Base-by-base conservation (phyloP, 2,113 vertebrate species). In the Elanoides forficatus region DNA sequence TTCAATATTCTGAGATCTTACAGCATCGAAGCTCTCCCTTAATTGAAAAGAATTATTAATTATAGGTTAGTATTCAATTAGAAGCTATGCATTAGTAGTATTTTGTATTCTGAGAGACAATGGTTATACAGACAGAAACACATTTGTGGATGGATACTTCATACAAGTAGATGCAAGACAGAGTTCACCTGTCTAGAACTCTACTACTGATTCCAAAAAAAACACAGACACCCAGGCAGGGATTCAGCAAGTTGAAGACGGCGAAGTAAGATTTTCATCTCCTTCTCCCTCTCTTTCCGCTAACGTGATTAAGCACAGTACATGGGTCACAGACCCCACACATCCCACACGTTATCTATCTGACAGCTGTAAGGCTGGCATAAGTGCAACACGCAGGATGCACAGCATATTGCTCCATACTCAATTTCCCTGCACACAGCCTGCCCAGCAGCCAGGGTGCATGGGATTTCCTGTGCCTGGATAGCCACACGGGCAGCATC, bases 11-110 rank as follows among this genome's bases (percentile, higher is more conserved):
- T 73, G 30, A 87, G 6, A 72, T 87, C 5, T 89, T 67, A 85
- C 26, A 38, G 29, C 76, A 84, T 55, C 7, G 5, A 87, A 79
- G 27, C 19, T 87, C 34, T 16, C 26, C 48, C 42, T 86, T 94
- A 74, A 79, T 48, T 91, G 43, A 92, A 91, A 94, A 86, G 42
- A 78, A 81, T 45, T 73, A 82, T 68, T 89, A 93, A 82, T 92
- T 93, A 76, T 23, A 82, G 78, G 13, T 94, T 79, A 66, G 18
- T 55, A 82, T 90, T 91, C 65, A 78, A 15, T 74, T 63, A 79
- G 56, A 84, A 96, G 59, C 19, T 59, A 59, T 36, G 32, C 15
- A 55, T 84, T 84, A 71, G 23, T 38, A 78, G 18, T 62, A 88
- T 83, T 92, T 83, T 58, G 32, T 59, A 45, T 83, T 88, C 53